phyloP scores from a whole-genome alignment of 2,113 vertebrate genomes.

The Myodes glareolus region DNA sequence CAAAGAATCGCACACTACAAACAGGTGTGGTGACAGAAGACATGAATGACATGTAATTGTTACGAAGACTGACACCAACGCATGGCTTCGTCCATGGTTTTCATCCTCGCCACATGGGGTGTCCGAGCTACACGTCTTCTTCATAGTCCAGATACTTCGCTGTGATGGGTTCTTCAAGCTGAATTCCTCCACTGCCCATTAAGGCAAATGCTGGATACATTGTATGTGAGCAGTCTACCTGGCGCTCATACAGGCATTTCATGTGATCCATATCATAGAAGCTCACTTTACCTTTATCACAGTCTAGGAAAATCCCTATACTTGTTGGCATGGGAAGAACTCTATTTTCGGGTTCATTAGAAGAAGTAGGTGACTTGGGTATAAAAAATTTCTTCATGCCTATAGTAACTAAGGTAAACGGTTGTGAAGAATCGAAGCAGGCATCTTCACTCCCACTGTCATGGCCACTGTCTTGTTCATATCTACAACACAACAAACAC shows the following conservation, averaged over 20 bases:
- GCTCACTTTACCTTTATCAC: conserved; percentile 91
- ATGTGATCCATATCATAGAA: conserved; percentile 94
- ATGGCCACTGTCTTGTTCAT: conserved; percentile 97
- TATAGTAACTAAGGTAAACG: conserved; percentile 93
- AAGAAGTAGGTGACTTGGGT: conserved; percentile 88
- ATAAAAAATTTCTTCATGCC: conserved; percentile 97
- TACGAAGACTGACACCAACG: conserved; percentile 61
- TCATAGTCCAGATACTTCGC: conserved; percentile 88
- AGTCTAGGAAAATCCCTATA: conserved; percentile 95
- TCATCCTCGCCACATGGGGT: not conserved
- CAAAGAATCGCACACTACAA: conserved; percentile 63
- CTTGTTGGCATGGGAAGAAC: conserved; percentile 91
- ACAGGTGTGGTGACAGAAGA: conserved; percentile 61
- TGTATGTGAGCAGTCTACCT: conserved; percentile 93
- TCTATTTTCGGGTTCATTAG: conserved; percentile 88
- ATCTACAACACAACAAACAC: conserved; percentile 84
- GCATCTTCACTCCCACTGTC: conserved; percentile 98
- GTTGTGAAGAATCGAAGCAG: conserved; percentile 92
- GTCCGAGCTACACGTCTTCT: conserved; percentile 71
- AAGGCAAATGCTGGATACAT: conserved; percentile 97
- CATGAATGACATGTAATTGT: conserved; percentile 64
- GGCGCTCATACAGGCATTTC: conserved; percentile 95
- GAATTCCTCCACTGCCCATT: conserved; percentile 93
- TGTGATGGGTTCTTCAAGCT: conserved; percentile 91
- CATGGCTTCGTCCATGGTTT: conserved; percentile 47